These are phyloP conservation scores for Bagarius yarrelli DNA, from an alignment of 2,113 vertebrate genomes.

Conservation along the genomic window DNA sequence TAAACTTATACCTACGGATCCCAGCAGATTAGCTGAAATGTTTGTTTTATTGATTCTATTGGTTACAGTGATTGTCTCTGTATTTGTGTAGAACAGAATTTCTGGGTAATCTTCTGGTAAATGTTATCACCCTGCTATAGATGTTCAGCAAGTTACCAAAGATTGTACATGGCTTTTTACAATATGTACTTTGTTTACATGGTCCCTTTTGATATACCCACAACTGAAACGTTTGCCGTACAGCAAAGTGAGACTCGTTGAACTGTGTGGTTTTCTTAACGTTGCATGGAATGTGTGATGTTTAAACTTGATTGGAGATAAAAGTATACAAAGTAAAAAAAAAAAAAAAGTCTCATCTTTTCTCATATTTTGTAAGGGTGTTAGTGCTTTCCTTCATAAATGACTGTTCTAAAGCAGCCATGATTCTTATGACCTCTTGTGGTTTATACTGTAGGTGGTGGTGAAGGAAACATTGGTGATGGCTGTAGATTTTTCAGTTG, in stretches of 20 bases:
- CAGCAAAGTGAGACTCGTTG: not conserved
- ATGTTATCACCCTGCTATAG: conserved; percentile 27
- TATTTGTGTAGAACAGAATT: conserved; percentile 25
- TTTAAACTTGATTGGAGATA: conserved; percentile 37
- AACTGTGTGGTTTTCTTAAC: conserved; percentile 5
- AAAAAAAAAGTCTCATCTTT: not conserved
- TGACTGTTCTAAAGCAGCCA: not conserved
- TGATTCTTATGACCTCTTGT: not conserved
- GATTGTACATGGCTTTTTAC: conserved; percentile 48
- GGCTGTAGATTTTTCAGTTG: not conserved
- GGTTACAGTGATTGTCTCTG: conserved; percentile 19
- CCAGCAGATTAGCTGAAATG: conserved; percentile 5
- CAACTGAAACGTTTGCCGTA: conserved; percentile 34
- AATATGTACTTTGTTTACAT: conserved; percentile 53
- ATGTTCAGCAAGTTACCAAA: conserved; percentile 48
- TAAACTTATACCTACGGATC: not conserved
- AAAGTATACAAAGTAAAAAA: conserved; percentile 13
- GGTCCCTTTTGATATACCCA: conserved; percentile 40
- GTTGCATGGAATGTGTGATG: conserved; percentile 32
- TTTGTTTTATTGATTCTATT: conserved; percentile 9
- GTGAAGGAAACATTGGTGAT: not conserved
- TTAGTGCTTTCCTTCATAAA: too few relatives aligned
- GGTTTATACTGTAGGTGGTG: not conserved
- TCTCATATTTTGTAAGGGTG: not conserved
- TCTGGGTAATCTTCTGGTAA: conserved; percentile 17